Evolutionary conservation across 2,888 invertebrate genomes (phyloP), one percentile per base, ranked within the genome.

Genomic region (Plagodis dolabraria): DNA sequence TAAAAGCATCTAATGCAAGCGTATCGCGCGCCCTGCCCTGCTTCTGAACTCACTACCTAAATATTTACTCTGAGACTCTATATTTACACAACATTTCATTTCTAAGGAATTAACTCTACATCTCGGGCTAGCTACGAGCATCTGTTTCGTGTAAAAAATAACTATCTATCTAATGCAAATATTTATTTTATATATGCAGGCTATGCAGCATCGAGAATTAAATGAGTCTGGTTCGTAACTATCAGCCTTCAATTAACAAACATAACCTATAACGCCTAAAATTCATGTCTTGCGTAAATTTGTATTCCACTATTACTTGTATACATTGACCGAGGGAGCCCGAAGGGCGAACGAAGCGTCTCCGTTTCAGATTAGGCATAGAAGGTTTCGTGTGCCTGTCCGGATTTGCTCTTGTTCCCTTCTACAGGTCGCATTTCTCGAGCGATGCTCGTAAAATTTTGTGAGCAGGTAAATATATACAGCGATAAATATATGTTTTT

Each of bases 1-100:
- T 77, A 79, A 81, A 83, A 83, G 77, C 78, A 74, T 76, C 74
- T 74, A 78, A 81, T 75, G 78, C 71, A 83, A 78, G 85, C 83
- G 82, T 86, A 85, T 82, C 85, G 80, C 75, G 78, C 76, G 82
- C 74, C 77, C 71, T 76, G 82, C 74, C 77, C 71, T 48, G 56
- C 53, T 61, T 53, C 77, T 70, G 61, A 57, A 12, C 52, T 56
- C 33, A 10, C 57, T 72, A 69, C 70, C 74, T 75, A 83, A 86
- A 87, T 85, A 82, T 88, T 87, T 86, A 85, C 76, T 68, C 68
- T 64, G 60, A 70, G 72, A 76, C 74, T 77, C 74, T 68, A 77
- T 85, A 85, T 87, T 87, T 87, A 88, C 84, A 77, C 72, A 80
- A 80, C 79, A 80, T 83, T 82, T 80, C 80, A 80, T 83, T 82